Conservation (phyloP, 1,140 invertebrate species). For the Chelonus insularis region DNA sequence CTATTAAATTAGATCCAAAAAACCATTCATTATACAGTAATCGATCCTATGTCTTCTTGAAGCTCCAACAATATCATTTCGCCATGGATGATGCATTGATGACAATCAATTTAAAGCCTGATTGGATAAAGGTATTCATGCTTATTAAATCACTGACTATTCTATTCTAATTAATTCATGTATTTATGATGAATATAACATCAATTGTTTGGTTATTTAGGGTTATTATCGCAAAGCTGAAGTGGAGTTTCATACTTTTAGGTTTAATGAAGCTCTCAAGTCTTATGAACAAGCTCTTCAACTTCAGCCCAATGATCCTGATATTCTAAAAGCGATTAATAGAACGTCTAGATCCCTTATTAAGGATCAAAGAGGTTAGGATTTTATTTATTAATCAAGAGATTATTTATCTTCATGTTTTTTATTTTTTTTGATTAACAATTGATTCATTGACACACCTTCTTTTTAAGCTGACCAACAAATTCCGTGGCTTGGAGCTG, state of each 20-base stretch:
- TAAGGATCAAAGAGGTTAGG: slow-evolving; percentile 61
- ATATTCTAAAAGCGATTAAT: slow-evolving; percentile 67
- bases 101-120: slow-evolving; percentile 73
- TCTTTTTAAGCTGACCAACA: slow-evolving; percentile 70
- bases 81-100: slow-evolving; percentile 78
- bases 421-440: slow-evolving; percentile 65
- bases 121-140: slow-evolving; percentile 82
- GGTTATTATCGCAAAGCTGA: slow-evolving; percentile 81
- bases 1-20: slow-evolving; percentile 73
- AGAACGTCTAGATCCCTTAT: slow-evolving; percentile 65
- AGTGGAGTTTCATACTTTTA: slow-evolving; percentile 71
- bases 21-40: slow-evolving; percentile 79
- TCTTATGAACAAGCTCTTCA: slow-evolving; percentile 72
- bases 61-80: slow-evolving; percentile 75
- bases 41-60: slow-evolving; percentile 77
- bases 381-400: neutral
- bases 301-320: slow-evolving; percentile 71
- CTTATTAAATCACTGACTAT: no score
- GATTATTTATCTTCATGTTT: slow-evolving; percentile 23
- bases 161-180: no score
- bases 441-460: slow-evolving; percentile 75
- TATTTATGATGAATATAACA: no score
- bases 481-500: slow-evolving; percentile 75
- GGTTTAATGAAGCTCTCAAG: slow-evolving; percentile 70
- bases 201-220: no score